A percentile compares a stretch with the other conserved stretches of the same genome.
Conservation (phyloP, 2,888 invertebrate genomes). For the Drosophila mercatorum region DNA sequence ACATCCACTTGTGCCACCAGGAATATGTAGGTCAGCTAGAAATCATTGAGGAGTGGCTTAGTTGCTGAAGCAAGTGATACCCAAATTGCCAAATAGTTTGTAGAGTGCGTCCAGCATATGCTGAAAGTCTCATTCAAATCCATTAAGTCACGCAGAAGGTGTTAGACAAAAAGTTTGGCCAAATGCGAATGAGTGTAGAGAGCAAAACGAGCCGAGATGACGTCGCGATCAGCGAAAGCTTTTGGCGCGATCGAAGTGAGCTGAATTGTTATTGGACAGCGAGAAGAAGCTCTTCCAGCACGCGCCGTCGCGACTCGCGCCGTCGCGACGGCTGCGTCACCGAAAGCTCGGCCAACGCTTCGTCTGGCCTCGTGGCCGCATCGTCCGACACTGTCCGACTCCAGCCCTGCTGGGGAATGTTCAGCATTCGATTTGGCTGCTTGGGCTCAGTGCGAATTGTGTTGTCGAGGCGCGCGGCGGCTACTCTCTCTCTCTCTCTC, state of each 20-base stretch:
- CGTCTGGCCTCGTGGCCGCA: background rate
- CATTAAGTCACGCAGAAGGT: no score
- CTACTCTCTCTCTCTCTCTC: slow-evolving; percentile 18
- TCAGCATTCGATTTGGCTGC: slow-evolving; percentile 31
- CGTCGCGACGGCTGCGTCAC: background rate
- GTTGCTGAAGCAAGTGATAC: no score
- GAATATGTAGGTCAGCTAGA: no score
- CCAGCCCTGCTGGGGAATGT: slow-evolving; percentile 12
- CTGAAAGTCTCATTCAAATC: no score
- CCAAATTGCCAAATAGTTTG: no score
- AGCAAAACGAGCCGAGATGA: background rate
- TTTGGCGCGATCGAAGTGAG: slow-evolving; percentile 16
- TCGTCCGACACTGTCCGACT: slow-evolving; percentile 1
- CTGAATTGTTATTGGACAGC: slow-evolving; percentile 22
- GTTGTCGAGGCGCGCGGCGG: slow-evolving; percentile 52
- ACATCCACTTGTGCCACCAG: no score
- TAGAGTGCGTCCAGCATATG: no score
- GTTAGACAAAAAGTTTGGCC: no score
- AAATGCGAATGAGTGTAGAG: no score
- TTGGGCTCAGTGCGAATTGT: slow-evolving; percentile 63
- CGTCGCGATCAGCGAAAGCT: slow-evolving; percentile 26
- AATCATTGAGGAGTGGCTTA: no score
- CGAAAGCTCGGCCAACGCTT: no score
- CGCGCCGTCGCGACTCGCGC: slow-evolving; percentile 25
- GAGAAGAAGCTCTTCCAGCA: slow-evolving; percentile 51